These are phyloP conservation scores for Heliconius aoede DNA, from an alignment of 2,888 invertebrate species.

Conservation along the genomic window DNA sequence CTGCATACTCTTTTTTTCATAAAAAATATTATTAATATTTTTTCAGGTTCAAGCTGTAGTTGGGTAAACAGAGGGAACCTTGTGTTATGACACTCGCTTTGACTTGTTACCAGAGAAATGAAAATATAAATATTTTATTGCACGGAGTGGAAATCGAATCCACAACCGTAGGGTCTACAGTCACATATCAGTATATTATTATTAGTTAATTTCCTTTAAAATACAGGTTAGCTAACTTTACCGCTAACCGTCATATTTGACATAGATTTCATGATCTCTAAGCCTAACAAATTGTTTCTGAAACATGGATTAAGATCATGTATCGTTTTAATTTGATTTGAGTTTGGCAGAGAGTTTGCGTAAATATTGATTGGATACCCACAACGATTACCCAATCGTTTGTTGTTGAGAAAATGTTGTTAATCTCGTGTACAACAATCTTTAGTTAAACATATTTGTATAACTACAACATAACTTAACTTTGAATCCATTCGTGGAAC, in stretches of 20 bases:
- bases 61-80: too few relatives aligned
- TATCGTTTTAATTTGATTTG: slow-evolving; percentile 36
- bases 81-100: too few relatives aligned
- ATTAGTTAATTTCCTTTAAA: neutral
- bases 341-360: slow-evolving; percentile 51
- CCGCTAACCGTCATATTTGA: slow-evolving; percentile 54
- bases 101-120: too few relatives aligned
- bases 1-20: too few relatives aligned
- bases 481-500: too few relatives aligned
- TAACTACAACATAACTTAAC: neutral
- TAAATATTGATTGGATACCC: slow-evolving; percentile 24
- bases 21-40: too few relatives aligned
- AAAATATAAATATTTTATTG: too few relatives aligned
- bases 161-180: too few relatives aligned
- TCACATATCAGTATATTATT: too few relatives aligned
- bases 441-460: neutral
- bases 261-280: slow-evolving; percentile 58
- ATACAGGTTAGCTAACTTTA: neutral
- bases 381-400: neutral
- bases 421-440: neutral
- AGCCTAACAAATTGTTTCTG: slow-evolving; percentile 37
- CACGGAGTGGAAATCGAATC: too few relatives aligned
- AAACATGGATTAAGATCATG: slow-evolving; percentile 37
- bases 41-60: too few relatives aligned
- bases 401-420: neutral